Percentiles rank a stretch among this genome's conserved stretches.
These are phyloP conservation scores for Agrotis ipsilon DNA, from an alignment of 2,888 invertebrate species.

Conservation along the genomic window DNA sequence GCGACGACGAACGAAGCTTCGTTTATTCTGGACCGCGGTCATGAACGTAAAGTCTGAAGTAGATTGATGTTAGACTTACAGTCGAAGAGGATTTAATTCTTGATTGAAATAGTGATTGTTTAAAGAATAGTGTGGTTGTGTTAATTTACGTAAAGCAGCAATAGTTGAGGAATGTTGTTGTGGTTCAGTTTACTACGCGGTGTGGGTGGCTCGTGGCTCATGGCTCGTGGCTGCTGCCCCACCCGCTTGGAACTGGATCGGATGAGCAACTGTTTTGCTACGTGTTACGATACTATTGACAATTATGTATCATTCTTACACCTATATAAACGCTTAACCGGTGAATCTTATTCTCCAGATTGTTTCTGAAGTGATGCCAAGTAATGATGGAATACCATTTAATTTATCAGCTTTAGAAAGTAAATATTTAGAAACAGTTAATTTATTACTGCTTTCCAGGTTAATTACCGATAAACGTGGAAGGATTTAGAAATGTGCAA, in stretches of 20 bases:
- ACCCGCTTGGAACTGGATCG: constrained; percentile 76
- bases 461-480: background rate
- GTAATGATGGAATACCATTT: constrained; percentile 25
- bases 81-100: constrained; percentile 44
- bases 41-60: constrained; percentile 31
- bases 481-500: no score
- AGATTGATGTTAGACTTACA: constrained; percentile 40
- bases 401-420: constrained; percentile 18
- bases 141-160: constrained; percentile 56
- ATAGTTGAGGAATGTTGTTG: constrained; percentile 72
- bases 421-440: constrained; percentile 37
- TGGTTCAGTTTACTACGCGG: constrained; percentile 76
- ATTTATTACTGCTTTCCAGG: constrained; percentile 23
- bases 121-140: constrained; percentile 42
- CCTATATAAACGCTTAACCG: constrained; percentile 30
- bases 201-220: constrained; percentile 67
- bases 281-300: constrained; percentile 62
- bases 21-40: constrained; percentile 33
- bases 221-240: constrained; percentile 39
- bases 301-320: constrained; percentile 46
- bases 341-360: constrained; percentile 36
- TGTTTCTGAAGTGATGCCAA: constrained; percentile 49
- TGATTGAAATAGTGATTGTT: constrained; percentile 38
- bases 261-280: constrained; percentile 69
- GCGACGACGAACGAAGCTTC: constrained; percentile 27